Percentiles rank a stretch among this genome's conserved stretches.
Evolutionary conservation across 1,140 invertebrate species (phyloP).

Genomic region (Neodiprion lecontei): DNA sequence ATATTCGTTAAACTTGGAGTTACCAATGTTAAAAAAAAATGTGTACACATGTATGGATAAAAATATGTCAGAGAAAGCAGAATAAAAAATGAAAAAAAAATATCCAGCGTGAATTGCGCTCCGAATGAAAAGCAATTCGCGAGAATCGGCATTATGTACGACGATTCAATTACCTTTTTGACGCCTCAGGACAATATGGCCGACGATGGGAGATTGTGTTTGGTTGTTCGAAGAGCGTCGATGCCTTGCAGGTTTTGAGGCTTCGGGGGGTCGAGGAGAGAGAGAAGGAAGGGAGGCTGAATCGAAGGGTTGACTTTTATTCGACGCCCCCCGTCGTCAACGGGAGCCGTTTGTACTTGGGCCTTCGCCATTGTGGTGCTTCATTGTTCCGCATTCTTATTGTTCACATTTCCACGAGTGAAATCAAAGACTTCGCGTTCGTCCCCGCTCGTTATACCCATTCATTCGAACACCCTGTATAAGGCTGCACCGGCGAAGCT

Average conservation of each 20-base stretch:
- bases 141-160: neutral
- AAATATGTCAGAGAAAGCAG: no score
- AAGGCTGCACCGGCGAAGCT: neutral
- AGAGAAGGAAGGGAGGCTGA: neutral
- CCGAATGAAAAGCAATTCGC: neutral
- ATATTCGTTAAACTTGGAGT: no score
- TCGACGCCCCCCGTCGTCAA: neutral
- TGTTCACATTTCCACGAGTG: neutral
- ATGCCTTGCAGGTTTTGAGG: neutral
- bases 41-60: no score
- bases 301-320: neutral
- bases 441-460: no score
- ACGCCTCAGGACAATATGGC: neutral
- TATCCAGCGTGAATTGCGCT: no score
- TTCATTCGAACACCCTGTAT: no score
- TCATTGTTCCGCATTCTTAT: slow-evolving; percentile 5
- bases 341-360: no score
- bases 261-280: no score
- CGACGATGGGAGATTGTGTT: neutral
- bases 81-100: no score
- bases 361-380: neutral
- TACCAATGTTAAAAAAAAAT: no score
- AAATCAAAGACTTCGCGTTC: neutral
- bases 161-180: neutral
- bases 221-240: slow-evolving; percentile 3